These are phyloP conservation scores for Peribatodes rhomboidaria DNA, from an alignment of 2,888 invertebrate genomes.

Conservation along the genomic window DNA sequence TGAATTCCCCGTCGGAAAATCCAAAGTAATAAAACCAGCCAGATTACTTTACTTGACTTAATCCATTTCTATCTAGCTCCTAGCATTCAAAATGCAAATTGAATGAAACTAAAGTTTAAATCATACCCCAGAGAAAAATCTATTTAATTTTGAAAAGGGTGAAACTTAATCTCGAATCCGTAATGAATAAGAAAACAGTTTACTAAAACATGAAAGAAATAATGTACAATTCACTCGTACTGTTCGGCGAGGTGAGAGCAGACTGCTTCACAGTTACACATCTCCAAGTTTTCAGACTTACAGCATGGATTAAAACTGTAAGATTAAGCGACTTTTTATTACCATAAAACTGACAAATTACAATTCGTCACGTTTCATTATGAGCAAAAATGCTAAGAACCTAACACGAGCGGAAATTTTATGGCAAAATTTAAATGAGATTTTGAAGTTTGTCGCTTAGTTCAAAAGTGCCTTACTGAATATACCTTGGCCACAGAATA, in stretches of 20 bases:
- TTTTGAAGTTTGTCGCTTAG: constrained; percentile 6
- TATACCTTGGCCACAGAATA: too few relatives aligned
- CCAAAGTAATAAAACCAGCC: constrained; percentile 6
- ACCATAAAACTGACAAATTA: constrained; percentile 18
- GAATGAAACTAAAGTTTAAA: constrained; percentile 17
- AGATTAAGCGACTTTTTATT: constrained; percentile 4
- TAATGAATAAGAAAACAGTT: constrained; percentile 22
- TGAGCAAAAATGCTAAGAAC: constrained; percentile 19
- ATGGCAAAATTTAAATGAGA: constrained; percentile 17
- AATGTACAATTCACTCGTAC: constrained; percentile 1
- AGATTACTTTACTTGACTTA: constrained; percentile 16
- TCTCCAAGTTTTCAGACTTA: constrained; percentile 8
- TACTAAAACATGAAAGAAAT: constrained; percentile 11
- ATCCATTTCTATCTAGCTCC: constrained; percentile 17
- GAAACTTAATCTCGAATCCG: constrained; percentile 21
- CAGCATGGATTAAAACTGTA: not conserved
- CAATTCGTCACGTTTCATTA: constrained; percentile 14
- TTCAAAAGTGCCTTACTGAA: constrained; percentile 8
- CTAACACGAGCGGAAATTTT: not conserved
- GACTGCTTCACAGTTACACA: constrained; percentile 1
- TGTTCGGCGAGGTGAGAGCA: not conserved
- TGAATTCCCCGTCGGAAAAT: constrained; percentile 6
- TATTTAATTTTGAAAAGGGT: constrained; percentile 16
- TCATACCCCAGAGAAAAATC: constrained; percentile 15
- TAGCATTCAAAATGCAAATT: constrained; percentile 19